Percentiles rank a stretch among this genome's conserved stretches.
Conservation (phyloP, 1,140 invertebrate genomes). For the Aleiodes sp. region DNA sequence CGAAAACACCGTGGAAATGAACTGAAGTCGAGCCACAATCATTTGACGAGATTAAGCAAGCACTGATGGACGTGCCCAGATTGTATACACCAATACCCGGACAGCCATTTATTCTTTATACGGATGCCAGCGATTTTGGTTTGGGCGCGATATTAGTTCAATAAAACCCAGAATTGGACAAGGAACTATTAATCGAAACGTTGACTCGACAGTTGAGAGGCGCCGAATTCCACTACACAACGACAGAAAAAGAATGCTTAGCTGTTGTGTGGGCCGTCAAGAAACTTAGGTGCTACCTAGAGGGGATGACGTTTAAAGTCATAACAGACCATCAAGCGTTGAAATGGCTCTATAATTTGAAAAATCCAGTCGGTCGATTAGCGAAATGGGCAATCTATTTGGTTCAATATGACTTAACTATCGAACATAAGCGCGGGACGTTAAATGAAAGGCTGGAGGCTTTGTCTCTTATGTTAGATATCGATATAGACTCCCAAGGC, state of each 20-base stretch:
- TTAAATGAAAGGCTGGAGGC: constrained; percentile 36
- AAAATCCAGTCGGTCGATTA: constrained; percentile 56
- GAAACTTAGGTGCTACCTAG: constrained; percentile 59
- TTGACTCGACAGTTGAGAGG: constrained; percentile 50
- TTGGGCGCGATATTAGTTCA: constrained; percentile 42
- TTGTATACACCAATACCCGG: no score
- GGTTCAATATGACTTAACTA: constrained; percentile 37
- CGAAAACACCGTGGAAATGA: constrained; percentile 26
- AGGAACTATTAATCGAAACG: constrained; percentile 52
- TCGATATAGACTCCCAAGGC: constrained; percentile 21
- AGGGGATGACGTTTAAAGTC: constrained; percentile 57
- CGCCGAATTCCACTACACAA: constrained; percentile 44
- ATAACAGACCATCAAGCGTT: constrained; percentile 64
- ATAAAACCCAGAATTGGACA: constrained; percentile 30
- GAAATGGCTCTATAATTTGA: constrained; percentile 57
- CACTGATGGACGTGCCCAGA: background rate
- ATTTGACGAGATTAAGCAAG: constrained; percentile 38
- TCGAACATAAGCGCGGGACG: constrained; percentile 42
- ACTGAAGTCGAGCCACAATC: constrained; percentile 37
- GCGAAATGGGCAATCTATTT: constrained; percentile 56
- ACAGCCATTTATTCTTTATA: no score
- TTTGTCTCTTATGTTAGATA: constrained; percentile 27
- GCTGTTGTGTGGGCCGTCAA: constrained; percentile 60
- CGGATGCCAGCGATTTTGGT: background rate
- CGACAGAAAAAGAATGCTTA: constrained; percentile 64